Conservation (phyloP, 2,113 vertebrate genomes). For the Cettia cetti region DNA sequence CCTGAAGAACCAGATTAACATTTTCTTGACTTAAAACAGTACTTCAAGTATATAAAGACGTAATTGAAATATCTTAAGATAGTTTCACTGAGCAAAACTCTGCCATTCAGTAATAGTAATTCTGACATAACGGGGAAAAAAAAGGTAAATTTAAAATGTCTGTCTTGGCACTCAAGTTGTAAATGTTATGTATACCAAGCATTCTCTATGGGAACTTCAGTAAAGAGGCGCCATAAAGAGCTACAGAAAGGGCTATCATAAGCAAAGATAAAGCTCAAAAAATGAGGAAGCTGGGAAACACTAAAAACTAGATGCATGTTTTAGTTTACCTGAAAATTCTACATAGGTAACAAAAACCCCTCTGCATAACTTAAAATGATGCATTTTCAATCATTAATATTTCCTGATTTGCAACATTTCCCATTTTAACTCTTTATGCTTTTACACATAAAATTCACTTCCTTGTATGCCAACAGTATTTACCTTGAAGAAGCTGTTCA, state of each 20-base stretch:
- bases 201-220: neutral
- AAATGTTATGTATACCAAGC: neutral
- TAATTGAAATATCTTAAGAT: neutral
- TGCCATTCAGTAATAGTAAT: neutral
- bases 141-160: neutral
- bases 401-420: neutral
- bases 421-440: neutral
- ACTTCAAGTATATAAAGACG: neutral
- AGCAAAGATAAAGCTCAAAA: neutral
- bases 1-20: neutral
- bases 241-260: neutral
- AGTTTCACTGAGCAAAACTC: neutral
- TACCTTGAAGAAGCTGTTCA: neutral
- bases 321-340: neutral
- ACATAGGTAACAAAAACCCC: neutral
- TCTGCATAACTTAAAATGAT: neutral
- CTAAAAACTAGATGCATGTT: neutral
- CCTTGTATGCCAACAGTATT: neutral
- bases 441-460: neutral
- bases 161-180: neutral
- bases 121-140: neutral
- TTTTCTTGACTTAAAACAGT: neutral
- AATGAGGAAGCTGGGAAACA: neutral
- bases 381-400: neutral
- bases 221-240: neutral